phyloP scores from a whole-genome alignment of 2,113 vertebrate genomes.

The Psittacus erithacus region DNA sequence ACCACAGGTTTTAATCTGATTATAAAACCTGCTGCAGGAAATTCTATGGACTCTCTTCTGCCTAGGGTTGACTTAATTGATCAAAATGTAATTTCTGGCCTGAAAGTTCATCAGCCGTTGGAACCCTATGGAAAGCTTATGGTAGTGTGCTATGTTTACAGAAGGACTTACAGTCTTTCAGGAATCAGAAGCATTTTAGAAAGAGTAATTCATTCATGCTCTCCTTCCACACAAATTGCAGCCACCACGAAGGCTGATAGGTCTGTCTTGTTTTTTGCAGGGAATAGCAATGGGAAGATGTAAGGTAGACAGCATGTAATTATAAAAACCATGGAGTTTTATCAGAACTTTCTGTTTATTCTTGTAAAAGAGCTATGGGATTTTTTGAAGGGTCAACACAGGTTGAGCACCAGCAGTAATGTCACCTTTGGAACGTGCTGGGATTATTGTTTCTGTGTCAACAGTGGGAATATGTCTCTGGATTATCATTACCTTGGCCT shows the following conservation, averaged over 20 bases:
- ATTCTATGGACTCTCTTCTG: neutral
- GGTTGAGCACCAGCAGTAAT: neutral
- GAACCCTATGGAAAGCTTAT: neutral
- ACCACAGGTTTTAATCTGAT: conserved; percentile 2
- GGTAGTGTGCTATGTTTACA: neutral
- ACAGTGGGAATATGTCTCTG: neutral
- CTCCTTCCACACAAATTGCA: neutral
- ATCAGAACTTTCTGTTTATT: neutral
- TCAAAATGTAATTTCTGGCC: neutral
- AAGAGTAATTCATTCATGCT: neutral
- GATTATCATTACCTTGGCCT: neutral
- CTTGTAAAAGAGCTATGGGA: neutral
- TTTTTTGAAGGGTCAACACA: neutral
- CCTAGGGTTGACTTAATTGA: neutral
- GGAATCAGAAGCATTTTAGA: neutral
- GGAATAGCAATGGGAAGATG: neutral
- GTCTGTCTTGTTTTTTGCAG: neutral
- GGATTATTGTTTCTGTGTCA: neutral
- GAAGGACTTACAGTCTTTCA: neutral
- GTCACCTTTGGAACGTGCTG: neutral
- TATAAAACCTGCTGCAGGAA: neutral
- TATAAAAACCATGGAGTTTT: neutral
- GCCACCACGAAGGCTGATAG: neutral
- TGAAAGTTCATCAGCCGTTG: neutral
- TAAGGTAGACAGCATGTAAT: neutral